Percentiles rank a stretch among this genome's conserved stretches.
phyloP scores from a whole-genome alignment of 2,797 vertebrate species.

The Pseudochromis fuscus region DNA sequence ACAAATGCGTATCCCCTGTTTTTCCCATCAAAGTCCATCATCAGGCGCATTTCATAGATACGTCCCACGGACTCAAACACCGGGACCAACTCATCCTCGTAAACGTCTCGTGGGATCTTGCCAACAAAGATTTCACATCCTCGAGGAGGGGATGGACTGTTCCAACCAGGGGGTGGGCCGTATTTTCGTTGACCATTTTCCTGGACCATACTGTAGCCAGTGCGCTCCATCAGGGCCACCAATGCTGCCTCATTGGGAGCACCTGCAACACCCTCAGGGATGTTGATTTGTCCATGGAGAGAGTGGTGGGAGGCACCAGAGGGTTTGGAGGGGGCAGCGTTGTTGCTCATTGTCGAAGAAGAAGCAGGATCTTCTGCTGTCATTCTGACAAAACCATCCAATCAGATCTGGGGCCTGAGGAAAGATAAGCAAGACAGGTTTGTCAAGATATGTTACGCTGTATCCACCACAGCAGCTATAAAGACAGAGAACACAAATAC shows the following conservation, averaged over 20 bases:
- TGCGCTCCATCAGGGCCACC: slow-evolving; percentile 93
- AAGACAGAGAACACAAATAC: slow-evolving; percentile 9
- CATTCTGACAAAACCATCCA: slow-evolving; percentile 97
- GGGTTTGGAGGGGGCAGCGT: slow-evolving; percentile 76
- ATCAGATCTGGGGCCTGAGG: slow-evolving; percentile 85
- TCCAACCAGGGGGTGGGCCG: slow-evolving; percentile 96
- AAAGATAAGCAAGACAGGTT: slow-evolving; percentile 13
- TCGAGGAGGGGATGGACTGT: slow-evolving; percentile 89
- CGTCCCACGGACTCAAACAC: slow-evolving; percentile 95
- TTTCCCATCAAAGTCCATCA: slow-evolving; percentile 99
- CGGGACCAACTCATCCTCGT: slow-evolving; percentile 97
- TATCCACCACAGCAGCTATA: neutral
- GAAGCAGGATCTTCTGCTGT: slow-evolving; percentile 96
- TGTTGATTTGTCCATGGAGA: slow-evolving; percentile 81
- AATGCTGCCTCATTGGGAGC: slow-evolving; percentile 92
- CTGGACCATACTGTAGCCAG: slow-evolving; percentile 95
- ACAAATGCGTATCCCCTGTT: slow-evolving; percentile 98
- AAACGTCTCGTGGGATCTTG: slow-evolving; percentile 98
- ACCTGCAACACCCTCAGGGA: slow-evolving; percentile 92
- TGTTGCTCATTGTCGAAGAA: slow-evolving; percentile 92
- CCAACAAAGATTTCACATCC: slow-evolving; percentile 99
- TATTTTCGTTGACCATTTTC: slow-evolving; percentile 99
- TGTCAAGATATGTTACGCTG: neutral
- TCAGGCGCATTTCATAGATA: slow-evolving; percentile 98
- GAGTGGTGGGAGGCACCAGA: slow-evolving; percentile 79